Evolutionary conservation across 2,888 invertebrate species (phyloP), one percentile per base, ranked within the genome.

Genomic region (Vannuccia rotundouncinata): DNA sequence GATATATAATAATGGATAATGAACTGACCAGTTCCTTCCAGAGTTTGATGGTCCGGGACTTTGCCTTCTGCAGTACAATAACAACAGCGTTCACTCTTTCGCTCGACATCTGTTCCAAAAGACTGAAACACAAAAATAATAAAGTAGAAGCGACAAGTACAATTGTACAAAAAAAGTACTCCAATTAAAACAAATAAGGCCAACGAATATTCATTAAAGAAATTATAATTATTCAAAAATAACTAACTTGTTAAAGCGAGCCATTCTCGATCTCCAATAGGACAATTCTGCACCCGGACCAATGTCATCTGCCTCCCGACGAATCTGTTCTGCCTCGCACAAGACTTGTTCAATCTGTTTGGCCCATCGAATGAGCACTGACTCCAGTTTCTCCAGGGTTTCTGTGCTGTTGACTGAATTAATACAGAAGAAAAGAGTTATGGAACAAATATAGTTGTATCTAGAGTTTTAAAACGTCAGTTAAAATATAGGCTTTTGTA

Each of bases 201-300:
- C n/a, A n/a, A n/a, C n/a, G n/a, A n/a, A n/a, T n/a, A n/a, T n/a
- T n/a, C n/a, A n/a, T n/a, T n/a, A n/a, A n/a, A n/a, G n/a, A n/a
- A n/a, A n/a, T n/a, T n/a, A n/a, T n/a, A n/a, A n/a, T n/a, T n/a
- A n/a, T n/a, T n/a, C n/a, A n/a, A n/a, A n/a, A n/a, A n/a, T n/a
- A 60, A 81, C 85, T 82, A 83, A 90, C 89, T 87, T 90, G 88
- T 85, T 95, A 87, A 97, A 95, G 86, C 94, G 94, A 0, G 95
- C 95, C 59, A 94, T 94, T 31, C 96, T 90, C 84, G 93, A 93
- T 89, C 96, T 91, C 95, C 95, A 95, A 86, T 94, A 92, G 66
- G 92, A 92, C 66, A 95, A 89, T 89, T 95, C 94, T 0, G 92
- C 92, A 0, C 85, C 85, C 27, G 88, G 88, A 59, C 88, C 88